phyloP scores from a whole-genome alignment of 2,797 vertebrate genomes.

The Muscicapa striata region DNA sequence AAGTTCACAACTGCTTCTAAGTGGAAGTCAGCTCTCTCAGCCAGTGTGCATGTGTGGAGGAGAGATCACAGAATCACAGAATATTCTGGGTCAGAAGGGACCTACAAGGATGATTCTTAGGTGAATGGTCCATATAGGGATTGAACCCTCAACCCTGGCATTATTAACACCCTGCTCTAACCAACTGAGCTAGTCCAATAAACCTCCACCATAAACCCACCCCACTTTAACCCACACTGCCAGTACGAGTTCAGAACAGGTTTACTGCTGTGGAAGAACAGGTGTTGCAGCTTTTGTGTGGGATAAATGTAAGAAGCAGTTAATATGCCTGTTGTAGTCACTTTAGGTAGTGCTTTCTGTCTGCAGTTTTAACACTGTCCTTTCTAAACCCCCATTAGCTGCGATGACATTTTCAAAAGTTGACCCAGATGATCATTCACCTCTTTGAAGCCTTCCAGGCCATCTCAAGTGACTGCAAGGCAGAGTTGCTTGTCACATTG shows the following conservation, averaged over 20 bases:
- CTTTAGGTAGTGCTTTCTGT: not conserved
- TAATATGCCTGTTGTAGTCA: not conserved
- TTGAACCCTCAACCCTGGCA: not conserved
- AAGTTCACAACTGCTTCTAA: not conserved
- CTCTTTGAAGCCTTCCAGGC: not conserved
- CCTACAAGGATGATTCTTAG: no score
- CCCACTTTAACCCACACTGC: not conserved
- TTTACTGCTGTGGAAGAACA: not conserved
- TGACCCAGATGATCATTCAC: not conserved
- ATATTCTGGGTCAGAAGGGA: not conserved
- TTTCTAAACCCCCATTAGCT: not conserved
- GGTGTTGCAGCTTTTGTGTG: not conserved
- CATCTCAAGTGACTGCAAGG: not conserved
- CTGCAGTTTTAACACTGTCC: not conserved
- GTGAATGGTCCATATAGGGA: not conserved
- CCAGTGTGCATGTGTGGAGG: accelerated
- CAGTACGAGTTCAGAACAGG: not conserved
- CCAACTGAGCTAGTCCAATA: not conserved
- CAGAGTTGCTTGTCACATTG: not conserved
- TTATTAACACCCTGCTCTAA: not conserved
- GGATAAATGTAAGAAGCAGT: not conserved
- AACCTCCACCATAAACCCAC: not conserved
- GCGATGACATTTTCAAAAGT: not conserved
- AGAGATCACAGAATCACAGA: not conserved
- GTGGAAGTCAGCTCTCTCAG: not conserved